Percentiles rank a stretch among this genome's conserved stretches.
Conservation (phyloP, 2,797 vertebrate genomes). For the Sebastes glaucus region DNA sequence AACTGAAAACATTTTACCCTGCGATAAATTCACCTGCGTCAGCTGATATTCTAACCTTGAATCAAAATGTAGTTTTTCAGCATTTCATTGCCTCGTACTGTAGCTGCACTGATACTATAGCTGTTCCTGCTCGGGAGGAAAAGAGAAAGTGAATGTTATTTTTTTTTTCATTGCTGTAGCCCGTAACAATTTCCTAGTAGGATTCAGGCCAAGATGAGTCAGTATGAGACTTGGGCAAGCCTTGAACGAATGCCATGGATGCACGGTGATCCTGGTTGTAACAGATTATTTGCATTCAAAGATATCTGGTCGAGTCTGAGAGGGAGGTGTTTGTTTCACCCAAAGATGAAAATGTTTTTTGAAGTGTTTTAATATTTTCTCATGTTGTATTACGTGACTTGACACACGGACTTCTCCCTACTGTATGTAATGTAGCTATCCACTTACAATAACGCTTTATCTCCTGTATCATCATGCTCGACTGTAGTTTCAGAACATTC, state of each 20-base stretch:
- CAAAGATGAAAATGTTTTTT: not conserved
- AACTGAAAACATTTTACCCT: not conserved
- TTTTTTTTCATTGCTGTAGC: constrained; percentile 1
- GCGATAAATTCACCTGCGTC: not conserved
- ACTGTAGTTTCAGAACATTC: not conserved
- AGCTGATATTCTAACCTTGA: constrained; percentile 19
- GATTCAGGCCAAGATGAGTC: constrained; percentile 63
- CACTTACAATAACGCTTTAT: not conserved
- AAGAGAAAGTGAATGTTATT: constrained; percentile 25
- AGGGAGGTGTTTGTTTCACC: not conserved
- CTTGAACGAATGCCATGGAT: constrained; percentile 54
- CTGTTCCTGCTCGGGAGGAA: constrained; percentile 3
- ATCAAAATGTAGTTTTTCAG: constrained; percentile 14
- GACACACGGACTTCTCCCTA: fast-evolving
- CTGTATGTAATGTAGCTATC: not conserved
- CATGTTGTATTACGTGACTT: too few species aligned
- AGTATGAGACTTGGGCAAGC: constrained; percentile 42
- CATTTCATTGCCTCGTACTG: not conserved
- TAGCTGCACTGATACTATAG: constrained; percentile 8
- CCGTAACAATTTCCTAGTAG: constrained; percentile 53
- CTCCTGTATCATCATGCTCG: not conserved
- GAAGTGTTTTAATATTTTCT: not conserved
- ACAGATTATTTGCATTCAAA: constrained; percentile 23
- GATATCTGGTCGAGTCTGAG: constrained; percentile 4
- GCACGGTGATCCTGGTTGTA: constrained; percentile 35